Evolutionary conservation across 2,797 vertebrate species (phyloP), one percentile per base, ranked within the genome.

Genomic region (Myotis findleyi): DNA sequence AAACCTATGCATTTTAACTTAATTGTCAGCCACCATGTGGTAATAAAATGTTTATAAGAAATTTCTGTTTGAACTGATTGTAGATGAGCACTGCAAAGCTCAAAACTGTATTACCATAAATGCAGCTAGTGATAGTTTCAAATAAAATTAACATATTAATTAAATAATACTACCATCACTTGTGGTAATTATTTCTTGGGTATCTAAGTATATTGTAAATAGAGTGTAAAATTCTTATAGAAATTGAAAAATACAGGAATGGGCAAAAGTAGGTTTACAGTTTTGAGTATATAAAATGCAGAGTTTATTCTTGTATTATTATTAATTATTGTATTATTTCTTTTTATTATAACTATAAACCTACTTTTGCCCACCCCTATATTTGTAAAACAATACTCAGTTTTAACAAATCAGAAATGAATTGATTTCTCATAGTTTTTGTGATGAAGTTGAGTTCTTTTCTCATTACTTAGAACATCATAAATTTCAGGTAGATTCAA

Each of bases 1-100:
- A 89, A 96, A 71, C 51, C 64, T 51, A 33, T 64, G 8, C 27
- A 80, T 68, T 86, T 62, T 69, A 51, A 95, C 38, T 89, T 17
- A 79, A 2, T 72, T 36, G 13, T 84, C 49, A 80, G 49, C n/a
- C 49, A 75, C 47, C n/a, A 12, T 59, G 59, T 59, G 44, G 6
- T 27, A 25, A 79, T 72, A 87, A 87, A 87, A 83, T 57, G 36
- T 71, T 87, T 80, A 36, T 7, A 87, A 57, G 20, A 44, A 87
- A 77, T 93, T 87, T n/a, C 25, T 79, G 53, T 91, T 72, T 51
- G 68, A 53, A 53, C 27, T 77, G 89, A 49, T 0, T 51, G 57
- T 71, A n/a, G 27, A 85, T 83, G 49, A 87, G 36, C 36, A 49
- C 30, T 12, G 13, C 47, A 14, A 21, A 79, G 55, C 62, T 91